A percentile compares a stretch with the other conserved stretches of the same genome.
Evolutionary conservation across 2,113 vertebrate genomes (phyloP).

Genomic region (Xenopus borealis): DNA sequence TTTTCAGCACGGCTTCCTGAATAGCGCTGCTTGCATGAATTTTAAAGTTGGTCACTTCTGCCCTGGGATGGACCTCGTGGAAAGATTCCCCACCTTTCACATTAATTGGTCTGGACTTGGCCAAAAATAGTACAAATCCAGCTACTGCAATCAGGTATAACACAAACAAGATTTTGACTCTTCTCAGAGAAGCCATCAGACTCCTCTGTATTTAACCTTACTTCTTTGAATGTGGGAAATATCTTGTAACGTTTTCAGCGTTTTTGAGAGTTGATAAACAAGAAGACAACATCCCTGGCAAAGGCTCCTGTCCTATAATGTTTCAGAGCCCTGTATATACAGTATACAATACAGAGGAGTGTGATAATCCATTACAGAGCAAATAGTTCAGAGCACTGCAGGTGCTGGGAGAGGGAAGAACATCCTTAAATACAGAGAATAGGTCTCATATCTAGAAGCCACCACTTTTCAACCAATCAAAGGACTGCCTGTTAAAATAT

Average conservation of each 20-base stretch:
- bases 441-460: slow-evolving; percentile 16
- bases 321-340: not conserved
- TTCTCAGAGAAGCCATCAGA: slow-evolving; percentile 93
- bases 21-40: slow-evolving; percentile 71
- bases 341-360: not conserved
- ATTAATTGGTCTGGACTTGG: slow-evolving; percentile 83
- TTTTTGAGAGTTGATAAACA: not conserved
- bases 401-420: slow-evolving; percentile 7
- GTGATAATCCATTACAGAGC: not conserved
- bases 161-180: slow-evolving; percentile 91
- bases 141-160: slow-evolving; percentile 86
- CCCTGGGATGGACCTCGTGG: slow-evolving; percentile 69
- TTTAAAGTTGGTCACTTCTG: slow-evolving; percentile 76
- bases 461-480: slow-evolving; percentile 22
- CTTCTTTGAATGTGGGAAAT: slow-evolving; percentile 15
- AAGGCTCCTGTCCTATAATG: no score
- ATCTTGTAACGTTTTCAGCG: not conserved
- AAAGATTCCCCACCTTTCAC: slow-evolving; percentile 68
- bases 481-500: slow-evolving; percentile 13
- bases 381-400: slow-evolving; percentile 7
- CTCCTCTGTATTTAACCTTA: slow-evolving; percentile 55
- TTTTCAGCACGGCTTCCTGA: slow-evolving; percentile 87
- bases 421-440: slow-evolving; percentile 9
- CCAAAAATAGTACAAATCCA: slow-evolving; percentile 87
- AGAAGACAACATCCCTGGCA: slow-evolving; percentile 23